phyloP scores from a whole-genome alignment of 2,113 vertebrate species.

The Salvelinus sp. region DNA sequence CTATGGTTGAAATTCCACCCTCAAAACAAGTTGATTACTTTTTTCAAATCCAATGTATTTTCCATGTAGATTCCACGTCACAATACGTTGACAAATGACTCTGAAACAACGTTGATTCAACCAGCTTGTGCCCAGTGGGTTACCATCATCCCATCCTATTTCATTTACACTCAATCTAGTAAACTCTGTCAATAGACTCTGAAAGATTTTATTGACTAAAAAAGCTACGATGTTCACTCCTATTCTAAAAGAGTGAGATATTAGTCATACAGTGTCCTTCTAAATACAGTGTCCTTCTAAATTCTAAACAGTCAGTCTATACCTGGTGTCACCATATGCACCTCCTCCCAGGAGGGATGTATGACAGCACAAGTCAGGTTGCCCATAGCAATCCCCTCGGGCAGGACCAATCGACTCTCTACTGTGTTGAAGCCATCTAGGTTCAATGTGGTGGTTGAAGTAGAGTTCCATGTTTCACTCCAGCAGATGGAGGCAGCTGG shows the following conservation, averaged over 20 bases:
- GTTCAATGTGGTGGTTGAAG: accelerated
- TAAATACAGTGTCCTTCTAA: background rate
- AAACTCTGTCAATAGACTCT: too few species aligned
- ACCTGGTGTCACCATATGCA: background rate
- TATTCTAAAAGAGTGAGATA: background rate
- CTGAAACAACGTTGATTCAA: too few species aligned
- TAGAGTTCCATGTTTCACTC: conserved; percentile 24
- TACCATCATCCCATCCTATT: too few species aligned
- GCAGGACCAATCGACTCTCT: conserved; percentile 49
- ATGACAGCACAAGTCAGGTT: conserved; percentile 57
- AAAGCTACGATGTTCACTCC: background rate
- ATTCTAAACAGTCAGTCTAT: background rate
- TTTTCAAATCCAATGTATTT: too few species aligned
- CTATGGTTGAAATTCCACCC: too few species aligned
- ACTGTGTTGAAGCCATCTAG: conserved; percentile 29
- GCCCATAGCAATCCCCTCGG: background rate
- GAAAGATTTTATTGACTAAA: too few species aligned
- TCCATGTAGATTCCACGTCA: too few species aligned
- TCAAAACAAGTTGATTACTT: too few species aligned
- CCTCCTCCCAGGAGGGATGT: conserved; percentile 17
- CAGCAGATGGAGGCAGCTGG: conserved; percentile 64
- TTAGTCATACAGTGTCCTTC: background rate
- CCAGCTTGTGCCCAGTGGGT: too few species aligned
- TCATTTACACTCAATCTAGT: too few species aligned
- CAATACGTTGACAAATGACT: too few species aligned